Percentiles rank a stretch among this genome's conserved stretches.
These are phyloP conservation scores for Schizopygopsis pylzovi DNA, from an alignment of 2,797 vertebrate species.

Conservation along the genomic window DNA sequence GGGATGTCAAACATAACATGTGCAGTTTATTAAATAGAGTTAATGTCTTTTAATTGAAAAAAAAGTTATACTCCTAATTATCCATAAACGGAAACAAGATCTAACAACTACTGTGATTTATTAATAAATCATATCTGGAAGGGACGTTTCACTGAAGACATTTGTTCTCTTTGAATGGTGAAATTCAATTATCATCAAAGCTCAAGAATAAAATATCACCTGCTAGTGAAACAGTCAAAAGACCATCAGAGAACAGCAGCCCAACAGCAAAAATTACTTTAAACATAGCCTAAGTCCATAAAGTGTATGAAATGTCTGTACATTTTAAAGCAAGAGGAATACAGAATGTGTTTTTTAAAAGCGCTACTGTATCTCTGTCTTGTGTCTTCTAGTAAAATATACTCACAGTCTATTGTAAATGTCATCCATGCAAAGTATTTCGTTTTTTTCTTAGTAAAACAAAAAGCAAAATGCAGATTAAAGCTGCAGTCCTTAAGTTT, in stretches of 20 bases:
- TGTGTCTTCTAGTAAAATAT: neutral
- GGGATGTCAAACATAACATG: neutral
- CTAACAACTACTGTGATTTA: neutral
- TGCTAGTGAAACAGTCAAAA: neutral
- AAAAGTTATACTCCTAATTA: neutral
- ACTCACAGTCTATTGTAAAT: neutral
- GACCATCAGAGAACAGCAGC: neutral
- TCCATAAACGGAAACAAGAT: neutral
- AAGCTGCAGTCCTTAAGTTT: too few species aligned
- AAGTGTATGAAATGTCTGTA: neutral
- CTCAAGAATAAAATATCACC: neutral
- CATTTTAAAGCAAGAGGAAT: neutral
- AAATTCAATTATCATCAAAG: conserved; percentile 14
- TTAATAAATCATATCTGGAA: neutral
- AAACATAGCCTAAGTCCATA: neutral
- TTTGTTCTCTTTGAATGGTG: neutral
- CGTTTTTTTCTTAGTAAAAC: neutral
- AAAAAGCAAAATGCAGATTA: neutral
- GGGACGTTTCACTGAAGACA: neutral
- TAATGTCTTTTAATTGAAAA: neutral
- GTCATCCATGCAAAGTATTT: neutral
- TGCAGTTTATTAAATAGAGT: neutral
- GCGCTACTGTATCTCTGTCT: neutral
- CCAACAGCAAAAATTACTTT: neutral
- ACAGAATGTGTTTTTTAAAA: neutral